Evolutionary conservation across 2,797 vertebrate species (phyloP).

Genomic region (Presbytis comata): DNA sequence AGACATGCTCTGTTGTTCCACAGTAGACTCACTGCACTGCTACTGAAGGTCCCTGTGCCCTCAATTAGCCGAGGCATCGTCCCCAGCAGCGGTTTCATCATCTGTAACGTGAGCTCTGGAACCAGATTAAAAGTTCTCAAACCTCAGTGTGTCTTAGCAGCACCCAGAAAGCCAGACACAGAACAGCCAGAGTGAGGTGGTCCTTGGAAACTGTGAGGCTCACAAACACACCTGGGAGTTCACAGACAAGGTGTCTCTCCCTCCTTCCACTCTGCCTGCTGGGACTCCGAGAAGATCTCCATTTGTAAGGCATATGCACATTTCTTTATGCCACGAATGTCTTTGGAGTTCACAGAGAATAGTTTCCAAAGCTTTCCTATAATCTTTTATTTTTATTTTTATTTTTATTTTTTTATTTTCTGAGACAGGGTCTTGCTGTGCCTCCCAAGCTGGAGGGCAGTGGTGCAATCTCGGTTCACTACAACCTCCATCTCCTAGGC

Average conservation of each 20-base stretch:
- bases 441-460: no score
- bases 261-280: background rate
- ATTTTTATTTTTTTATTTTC: no score
- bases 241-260: fast-evolving
- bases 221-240: background rate
- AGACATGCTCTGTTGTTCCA: no score
- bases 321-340: no score
- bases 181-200: fast-evolving
- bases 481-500: no score
- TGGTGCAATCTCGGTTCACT: no score
- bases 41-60: background rate
- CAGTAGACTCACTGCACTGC: background rate
- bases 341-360: background rate
- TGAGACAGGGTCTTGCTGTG: no score
- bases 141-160: fast-evolving
- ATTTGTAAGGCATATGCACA: background rate
- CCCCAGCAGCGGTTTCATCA: fast-evolving
- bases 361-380: background rate
- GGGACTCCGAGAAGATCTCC: background rate
- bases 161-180: background rate
- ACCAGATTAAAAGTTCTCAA: no score
- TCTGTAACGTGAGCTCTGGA: no score
- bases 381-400: background rate
- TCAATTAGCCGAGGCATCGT: background rate
- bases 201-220: background rate